phyloP scores from a whole-genome alignment of 2,888 invertebrate species.

The Metellina segmentata region DNA sequence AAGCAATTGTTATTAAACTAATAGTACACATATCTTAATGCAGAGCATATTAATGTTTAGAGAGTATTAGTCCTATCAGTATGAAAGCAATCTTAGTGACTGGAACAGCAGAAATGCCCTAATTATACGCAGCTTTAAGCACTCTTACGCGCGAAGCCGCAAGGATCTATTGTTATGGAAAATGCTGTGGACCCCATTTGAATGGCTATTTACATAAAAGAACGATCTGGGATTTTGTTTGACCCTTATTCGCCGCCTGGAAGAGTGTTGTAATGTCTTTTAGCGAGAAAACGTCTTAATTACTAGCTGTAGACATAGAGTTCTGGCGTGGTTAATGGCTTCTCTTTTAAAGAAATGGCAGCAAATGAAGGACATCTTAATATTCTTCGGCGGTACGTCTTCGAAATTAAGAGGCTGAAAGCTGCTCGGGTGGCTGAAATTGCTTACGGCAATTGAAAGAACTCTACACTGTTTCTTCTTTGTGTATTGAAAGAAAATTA shows the following conservation, averaged over 20 bases:
- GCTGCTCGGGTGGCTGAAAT: too few relatives aligned
- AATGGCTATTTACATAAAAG: constrained; percentile 14
- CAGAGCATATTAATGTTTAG: too few relatives aligned
- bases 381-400: too few relatives aligned
- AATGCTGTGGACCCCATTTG: neutral
- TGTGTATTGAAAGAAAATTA: too few relatives aligned
- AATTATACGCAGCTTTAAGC: constrained; percentile 3
- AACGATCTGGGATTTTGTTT: constrained; percentile 19
- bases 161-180: constrained; percentile 7
- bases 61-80: too few relatives aligned
- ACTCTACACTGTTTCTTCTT: too few relatives aligned
- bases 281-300: neutral
- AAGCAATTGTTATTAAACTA: too few relatives aligned
- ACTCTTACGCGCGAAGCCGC: neutral
- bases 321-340: neutral
- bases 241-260: neutral
- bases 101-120: neutral
- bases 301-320: neutral
- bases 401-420: too few relatives aligned
- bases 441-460: too few relatives aligned
- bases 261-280: neutral
- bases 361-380: too few relatives aligned
- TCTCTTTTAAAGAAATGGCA: neutral
- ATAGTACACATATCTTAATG: too few relatives aligned
- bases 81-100: too few relatives aligned